Conservation (phyloP, 2,888 invertebrate genomes). For the Taphrorychus bicolor region DNA sequence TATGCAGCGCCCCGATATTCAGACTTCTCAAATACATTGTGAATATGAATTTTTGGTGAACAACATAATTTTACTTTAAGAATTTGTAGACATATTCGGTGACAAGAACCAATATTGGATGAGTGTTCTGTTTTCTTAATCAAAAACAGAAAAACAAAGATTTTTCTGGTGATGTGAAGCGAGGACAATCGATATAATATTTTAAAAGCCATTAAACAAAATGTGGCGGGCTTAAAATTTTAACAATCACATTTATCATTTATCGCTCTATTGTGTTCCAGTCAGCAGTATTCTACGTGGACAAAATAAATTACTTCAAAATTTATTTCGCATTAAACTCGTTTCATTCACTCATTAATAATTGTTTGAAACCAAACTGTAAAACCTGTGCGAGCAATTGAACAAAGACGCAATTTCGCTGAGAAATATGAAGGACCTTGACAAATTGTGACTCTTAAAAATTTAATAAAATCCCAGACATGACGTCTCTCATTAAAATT, state of each 20-base stretch:
- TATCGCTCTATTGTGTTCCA: background rate
- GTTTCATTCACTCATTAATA: background rate
- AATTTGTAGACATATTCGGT: no score
- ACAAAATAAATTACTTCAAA: background rate
- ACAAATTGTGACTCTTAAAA: background rate
- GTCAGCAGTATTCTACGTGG: background rate
- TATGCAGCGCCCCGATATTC: no score
- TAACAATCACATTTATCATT: background rate
- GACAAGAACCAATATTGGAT: no score
- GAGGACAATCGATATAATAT: background rate
- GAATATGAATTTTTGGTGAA: no score
- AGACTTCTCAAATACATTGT: no score
- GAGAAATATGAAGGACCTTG: background rate
- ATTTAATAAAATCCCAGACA: slow-evolving; percentile 1
- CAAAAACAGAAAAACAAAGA: no score
- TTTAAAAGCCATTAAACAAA: background rate
- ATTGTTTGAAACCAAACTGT: background rate
- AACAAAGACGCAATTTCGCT: background rate
- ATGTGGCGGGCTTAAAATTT: background rate
- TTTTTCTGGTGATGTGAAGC: no score
- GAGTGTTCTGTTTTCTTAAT: no score
- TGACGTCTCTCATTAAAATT: background rate
- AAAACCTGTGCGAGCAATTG: background rate
- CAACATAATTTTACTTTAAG: no score
- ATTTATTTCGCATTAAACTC: background rate